These are phyloP conservation scores for Plebejus anna DNA, from an alignment of 2,888 invertebrate species.

Conservation along the genomic window DNA sequence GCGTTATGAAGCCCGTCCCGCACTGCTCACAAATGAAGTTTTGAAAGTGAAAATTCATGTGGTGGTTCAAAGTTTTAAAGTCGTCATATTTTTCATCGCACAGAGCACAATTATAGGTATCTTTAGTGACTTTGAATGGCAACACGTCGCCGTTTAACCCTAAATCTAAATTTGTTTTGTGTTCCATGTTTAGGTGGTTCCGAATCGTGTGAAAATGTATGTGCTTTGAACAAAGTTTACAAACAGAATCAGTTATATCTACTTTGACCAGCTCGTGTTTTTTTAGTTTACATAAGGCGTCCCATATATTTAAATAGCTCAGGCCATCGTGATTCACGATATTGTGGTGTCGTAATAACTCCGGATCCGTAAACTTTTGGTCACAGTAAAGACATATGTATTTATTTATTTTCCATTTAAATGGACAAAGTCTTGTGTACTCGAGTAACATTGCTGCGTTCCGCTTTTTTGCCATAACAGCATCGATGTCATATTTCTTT, in stretches of 20 bases:
- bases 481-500: constrained; percentile 44
- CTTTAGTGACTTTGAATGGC: constrained; percentile 56
- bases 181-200: constrained; percentile 53
- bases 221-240: constrained; percentile 54
- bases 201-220: constrained; percentile 51
- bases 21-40: constrained; percentile 71
- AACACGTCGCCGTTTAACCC: constrained; percentile 56
- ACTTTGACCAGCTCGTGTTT: constrained; percentile 64
- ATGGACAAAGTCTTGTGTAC: constrained; percentile 61
- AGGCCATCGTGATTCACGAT: constrained; percentile 44
- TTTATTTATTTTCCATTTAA: constrained; percentile 64
- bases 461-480: constrained; percentile 52
- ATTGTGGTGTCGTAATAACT: constrained; percentile 51
- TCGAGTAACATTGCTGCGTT: constrained; percentile 56
- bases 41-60: constrained; percentile 70
- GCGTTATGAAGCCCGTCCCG: constrained; percentile 65
- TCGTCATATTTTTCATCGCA: constrained; percentile 57
- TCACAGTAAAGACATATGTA: constrained; percentile 67
- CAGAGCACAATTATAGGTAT: constrained; percentile 56
- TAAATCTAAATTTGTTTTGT: constrained; percentile 51
- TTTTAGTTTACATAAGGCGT: constrained; percentile 53
- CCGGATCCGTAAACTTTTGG: constrained; percentile 55
- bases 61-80: constrained; percentile 65
- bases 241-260: constrained; percentile 57
- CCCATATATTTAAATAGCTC: constrained; percentile 46